A percentile compares a stretch with the other conserved stretches of the same genome.
These are phyloP conservation scores for Elachura formosa DNA, from an alignment of 2,113 vertebrate species.

Conservation along the genomic window DNA sequence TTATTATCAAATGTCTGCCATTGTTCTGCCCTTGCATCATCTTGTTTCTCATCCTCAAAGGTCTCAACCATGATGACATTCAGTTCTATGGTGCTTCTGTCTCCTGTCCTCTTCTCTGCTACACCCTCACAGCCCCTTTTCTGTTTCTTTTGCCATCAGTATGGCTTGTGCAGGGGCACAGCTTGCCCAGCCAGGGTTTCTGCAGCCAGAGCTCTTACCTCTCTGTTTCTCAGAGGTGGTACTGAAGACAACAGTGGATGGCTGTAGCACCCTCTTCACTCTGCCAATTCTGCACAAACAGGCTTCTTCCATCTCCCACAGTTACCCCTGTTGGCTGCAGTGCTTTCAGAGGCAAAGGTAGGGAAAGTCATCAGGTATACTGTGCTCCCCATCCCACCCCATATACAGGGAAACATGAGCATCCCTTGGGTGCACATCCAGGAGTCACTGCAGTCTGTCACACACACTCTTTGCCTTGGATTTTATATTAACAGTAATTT, in stretches of 20 bases:
- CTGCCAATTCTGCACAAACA: rapidly evolving
- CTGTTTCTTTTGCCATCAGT: background rate
- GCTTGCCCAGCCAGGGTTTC: background rate
- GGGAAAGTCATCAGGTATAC: background rate
- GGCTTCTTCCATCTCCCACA: rapidly evolving
- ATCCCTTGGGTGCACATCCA: background rate
- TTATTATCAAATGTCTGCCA: background rate
- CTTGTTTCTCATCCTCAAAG: background rate
- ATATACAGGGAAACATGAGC: background rate
- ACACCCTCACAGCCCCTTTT: background rate
- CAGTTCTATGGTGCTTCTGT: background rate
- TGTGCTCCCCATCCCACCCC: background rate
- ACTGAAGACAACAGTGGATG: background rate
- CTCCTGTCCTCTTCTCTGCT: background rate
- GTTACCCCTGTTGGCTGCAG: background rate
- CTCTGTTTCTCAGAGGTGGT: background rate
- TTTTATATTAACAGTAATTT: background rate
- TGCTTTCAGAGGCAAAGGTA: background rate
- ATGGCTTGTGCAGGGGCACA: background rate
- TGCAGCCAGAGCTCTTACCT: background rate
- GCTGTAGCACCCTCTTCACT: background rate
- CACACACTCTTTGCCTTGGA: background rate
- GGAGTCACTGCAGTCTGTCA: background rate
- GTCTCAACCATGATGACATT: background rate
- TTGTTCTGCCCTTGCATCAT: background rate